These are phyloP conservation scores for Pipistrellus pygmaeus DNA, from an alignment of 2,797 vertebrate genomes.

Conservation along the genomic window DNA sequence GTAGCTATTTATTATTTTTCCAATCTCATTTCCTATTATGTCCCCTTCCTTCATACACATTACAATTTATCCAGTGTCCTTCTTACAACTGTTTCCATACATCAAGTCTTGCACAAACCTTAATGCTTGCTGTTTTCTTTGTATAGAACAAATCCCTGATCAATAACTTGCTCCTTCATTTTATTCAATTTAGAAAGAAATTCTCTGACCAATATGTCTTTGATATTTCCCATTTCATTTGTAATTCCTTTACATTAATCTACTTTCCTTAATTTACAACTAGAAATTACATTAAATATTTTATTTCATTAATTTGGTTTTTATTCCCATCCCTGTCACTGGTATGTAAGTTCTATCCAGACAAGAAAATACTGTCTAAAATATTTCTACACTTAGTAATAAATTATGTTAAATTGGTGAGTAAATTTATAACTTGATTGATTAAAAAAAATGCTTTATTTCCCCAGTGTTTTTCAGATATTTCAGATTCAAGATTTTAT, in stretches of 20 bases:
- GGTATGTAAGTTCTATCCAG: neutral
- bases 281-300: constrained; percentile 38
- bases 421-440: neutral
- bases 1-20: neutral
- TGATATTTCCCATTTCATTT: constrained; percentile 36
- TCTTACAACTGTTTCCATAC: neutral
- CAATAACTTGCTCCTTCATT: constrained; percentile 34
- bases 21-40: neutral
- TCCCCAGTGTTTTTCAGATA: neutral
- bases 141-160: constrained; percentile 58
- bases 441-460: neutral
- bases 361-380: neutral
- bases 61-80: neutral
- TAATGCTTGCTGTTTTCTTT: constrained; percentile 38
- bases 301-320: neutral
- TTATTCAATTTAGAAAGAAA: constrained; percentile 58
- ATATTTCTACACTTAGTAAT: neutral
- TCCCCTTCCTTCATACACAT: neutral
- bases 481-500: constrained; percentile 46
- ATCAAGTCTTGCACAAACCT: constrained; percentile 30
- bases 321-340: neutral
- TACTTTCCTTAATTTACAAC: constrained; percentile 37
- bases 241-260: constrained; percentile 12
- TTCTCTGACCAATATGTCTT: neutral
- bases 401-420: neutral